Percentiles rank a stretch among this genome's conserved stretches.
These are phyloP conservation scores for Catagonus wagneri DNA, from an alignment of 2,113 vertebrate species.

Conservation along the genomic window DNA sequence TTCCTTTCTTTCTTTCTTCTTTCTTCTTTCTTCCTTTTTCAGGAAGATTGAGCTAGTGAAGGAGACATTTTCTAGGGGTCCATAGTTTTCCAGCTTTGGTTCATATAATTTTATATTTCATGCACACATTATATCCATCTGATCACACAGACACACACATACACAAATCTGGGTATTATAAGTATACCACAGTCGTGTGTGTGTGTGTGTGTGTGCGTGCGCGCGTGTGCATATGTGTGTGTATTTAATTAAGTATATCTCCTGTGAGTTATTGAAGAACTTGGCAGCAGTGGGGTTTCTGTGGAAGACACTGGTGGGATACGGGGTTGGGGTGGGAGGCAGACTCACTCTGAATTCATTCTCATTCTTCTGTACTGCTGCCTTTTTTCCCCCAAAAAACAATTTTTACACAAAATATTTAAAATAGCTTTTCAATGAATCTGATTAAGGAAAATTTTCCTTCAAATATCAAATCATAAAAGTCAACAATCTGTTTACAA, in stretches of 20 bases:
- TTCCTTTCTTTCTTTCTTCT: too few species aligned
- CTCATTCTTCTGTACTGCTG: background rate
- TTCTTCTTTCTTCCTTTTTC: background rate
- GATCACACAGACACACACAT: background rate
- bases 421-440: background rate
- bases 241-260: background rate
- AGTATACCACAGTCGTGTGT: background rate
- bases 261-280: background rate
- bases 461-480: conserved; percentile 12
- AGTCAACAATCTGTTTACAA: background rate
- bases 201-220: background rate
- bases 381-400: background rate
- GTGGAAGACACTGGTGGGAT: too few species aligned
- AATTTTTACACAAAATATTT: conserved; percentile 26
- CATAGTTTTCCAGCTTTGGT: background rate
- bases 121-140: background rate
- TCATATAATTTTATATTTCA: background rate
- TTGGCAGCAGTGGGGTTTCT: background rate
- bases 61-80: conserved; percentile 1
- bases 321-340: background rate
- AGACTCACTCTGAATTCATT: background rate
- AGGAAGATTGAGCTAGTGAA: background rate
- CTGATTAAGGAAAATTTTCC: background rate
- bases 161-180: background rate
- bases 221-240: background rate